Base-by-base conservation (phyloP, 2,113 vertebrate species). In the Eublepharis macularius region DNA sequence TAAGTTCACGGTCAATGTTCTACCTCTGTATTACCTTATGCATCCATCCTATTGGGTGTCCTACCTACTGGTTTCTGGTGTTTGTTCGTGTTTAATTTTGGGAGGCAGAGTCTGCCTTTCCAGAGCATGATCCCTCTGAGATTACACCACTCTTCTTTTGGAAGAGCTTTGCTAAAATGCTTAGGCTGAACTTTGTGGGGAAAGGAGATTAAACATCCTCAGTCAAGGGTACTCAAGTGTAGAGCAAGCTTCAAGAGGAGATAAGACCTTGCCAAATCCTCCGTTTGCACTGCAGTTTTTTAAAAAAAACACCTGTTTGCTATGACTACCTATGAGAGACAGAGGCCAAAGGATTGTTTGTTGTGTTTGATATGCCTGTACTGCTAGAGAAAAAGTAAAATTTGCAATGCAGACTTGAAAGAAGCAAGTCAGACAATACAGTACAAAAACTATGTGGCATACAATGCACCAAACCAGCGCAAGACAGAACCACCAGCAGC, bases 211-310 rank as follows among this genome's bases (percentile, higher is more conserved):
- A 87, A 43, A 34, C 41, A 41, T 49, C 39, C 26, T 78, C 66
- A 77, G 51, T 77, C 74, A 70, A 87, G 81, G 54, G 75, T 65
- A 83, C 26, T 49, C 68, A 83, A 83, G 54, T 83, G 81, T 39
- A 36, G 54, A 83, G 78, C 66, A 79, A 83, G 66, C 66, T 87
- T 83, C 68, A 77, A 78, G 34, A 69, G 32, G 51, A 70, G 73
- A 70, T 87, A 82, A 82, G 66, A 13, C 65, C 39, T 47, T 72
- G 74, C 86, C 86, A 87, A 87, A 83, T 63, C 73, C 69, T 76
- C 54, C 41, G n/a, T 41, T 73, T 65, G 36, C n/a, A 36, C 43
- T 78, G 32, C 24, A 49, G 60, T 49, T n/a, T 81, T 49, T n/a
- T 81, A 69, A 47, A 54, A 81, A 82, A 34, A 54, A 54, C 26